Evolutionary conservation across 2,797 vertebrate species (phyloP).

Genomic region (Scarus forsteni): DNA sequence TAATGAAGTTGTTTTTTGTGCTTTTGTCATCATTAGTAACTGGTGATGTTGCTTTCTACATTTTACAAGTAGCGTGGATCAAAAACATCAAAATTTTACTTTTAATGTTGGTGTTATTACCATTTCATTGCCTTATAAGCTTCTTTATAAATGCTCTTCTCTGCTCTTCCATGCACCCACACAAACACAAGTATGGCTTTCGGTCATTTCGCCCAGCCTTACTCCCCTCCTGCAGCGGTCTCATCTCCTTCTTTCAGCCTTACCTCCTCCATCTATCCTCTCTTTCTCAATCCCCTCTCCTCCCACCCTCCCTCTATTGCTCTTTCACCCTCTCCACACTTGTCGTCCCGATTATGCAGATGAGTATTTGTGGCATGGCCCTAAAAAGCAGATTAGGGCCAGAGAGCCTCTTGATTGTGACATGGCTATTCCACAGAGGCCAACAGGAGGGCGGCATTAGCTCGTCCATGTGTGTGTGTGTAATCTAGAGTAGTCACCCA

Average conservation of each 20-base stretch:
- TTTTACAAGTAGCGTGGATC: too few species aligned
- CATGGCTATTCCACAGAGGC: conserved; percentile 83
- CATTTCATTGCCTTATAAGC: too few species aligned
- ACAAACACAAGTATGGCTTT: too few species aligned
- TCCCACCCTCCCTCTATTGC: conserved; percentile 33
- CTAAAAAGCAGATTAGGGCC: conserved; percentile 86
- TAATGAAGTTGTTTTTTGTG: too few species aligned
- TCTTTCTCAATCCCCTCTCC: neutral
- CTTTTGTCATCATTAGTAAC: too few species aligned
- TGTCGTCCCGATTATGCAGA: conserved; percentile 88
- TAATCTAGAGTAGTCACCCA: conserved; percentile 8
- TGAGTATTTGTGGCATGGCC: conserved; percentile 75
- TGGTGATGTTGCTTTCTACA: too few species aligned
- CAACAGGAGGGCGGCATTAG: conserved; percentile 69
- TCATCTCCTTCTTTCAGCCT: conserved; percentile 18
- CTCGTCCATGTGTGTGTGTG: conserved; percentile 42
- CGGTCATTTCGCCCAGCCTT: conserved; percentile 8
- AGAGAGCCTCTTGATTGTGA: conserved; percentile 81
- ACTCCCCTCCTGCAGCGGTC: conserved; percentile 3
- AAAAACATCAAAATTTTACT: too few species aligned
- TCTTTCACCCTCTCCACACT: conserved; percentile 85
- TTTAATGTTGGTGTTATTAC: too few species aligned
- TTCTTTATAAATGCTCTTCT: too few species aligned
- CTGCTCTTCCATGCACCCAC: too few species aligned
- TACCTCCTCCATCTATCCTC: conserved; percentile 27